phyloP scores from a whole-genome alignment of 2,797 vertebrate genomes.

The Microtus californicus region DNA sequence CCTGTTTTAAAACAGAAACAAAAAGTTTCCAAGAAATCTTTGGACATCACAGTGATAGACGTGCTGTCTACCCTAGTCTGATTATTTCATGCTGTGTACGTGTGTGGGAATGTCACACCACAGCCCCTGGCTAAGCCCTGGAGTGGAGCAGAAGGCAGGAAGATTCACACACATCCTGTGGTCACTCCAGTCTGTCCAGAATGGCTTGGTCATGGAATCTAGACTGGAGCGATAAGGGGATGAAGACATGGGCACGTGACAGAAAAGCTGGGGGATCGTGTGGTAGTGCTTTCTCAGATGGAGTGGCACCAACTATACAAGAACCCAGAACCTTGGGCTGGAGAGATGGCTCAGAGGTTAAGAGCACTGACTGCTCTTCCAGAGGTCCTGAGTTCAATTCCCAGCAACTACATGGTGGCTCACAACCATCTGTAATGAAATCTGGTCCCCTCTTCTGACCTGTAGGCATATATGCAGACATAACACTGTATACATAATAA shows the following conservation, averaged over 20 bases:
- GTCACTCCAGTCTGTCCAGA: background rate
- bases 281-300: too few species aligned
- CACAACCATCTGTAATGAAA: too few species aligned
- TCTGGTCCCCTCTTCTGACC: too few species aligned
- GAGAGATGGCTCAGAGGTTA: too few species aligned
- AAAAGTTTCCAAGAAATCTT: background rate
- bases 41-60: background rate
- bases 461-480: too few species aligned
- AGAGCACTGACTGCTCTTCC: too few species aligned
- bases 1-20: background rate
- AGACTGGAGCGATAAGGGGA: background rate
- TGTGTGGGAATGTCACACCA: background rate
- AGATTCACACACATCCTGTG: background rate
- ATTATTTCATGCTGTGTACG: background rate
- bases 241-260: background rate
- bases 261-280: background rate
- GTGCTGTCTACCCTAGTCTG: background rate
- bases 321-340: too few species aligned
- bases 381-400: too few species aligned
- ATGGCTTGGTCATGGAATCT: background rate
- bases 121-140: background rate
- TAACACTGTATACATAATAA: too few species aligned
- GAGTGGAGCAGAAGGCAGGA: background rate
- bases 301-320: background rate
- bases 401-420: too few species aligned